Percentiles rank a stretch among this genome's conserved stretches.
These are phyloP conservation scores for Lepidostoma basale DNA, from an alignment of 1,140 invertebrate genomes.

Conservation along the genomic window DNA sequence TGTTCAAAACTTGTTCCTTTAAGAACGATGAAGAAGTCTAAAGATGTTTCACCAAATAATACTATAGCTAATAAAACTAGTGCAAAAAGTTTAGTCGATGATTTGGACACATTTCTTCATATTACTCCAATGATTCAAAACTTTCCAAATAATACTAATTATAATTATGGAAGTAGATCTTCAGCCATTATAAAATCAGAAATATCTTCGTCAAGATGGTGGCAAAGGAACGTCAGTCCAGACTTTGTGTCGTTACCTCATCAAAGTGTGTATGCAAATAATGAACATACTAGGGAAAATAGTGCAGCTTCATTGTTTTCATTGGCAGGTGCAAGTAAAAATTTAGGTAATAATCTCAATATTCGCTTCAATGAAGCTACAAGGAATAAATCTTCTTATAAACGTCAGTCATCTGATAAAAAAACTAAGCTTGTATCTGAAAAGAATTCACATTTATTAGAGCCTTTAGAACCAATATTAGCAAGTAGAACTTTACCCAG, in stretches of 20 bases:
- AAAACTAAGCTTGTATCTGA: conserved; percentile 2
- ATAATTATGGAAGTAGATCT: conserved; percentile 33
- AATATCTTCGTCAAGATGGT: conserved; percentile 58
- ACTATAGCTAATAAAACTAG: conserved; percentile 31
- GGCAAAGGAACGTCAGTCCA: conserved; percentile 48
- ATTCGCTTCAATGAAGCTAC: neutral
- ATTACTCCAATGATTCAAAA: conserved; percentile 32
- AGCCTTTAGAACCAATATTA: conserved; percentile 26
- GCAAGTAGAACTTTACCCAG: conserved; percentile 26
- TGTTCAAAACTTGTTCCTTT: conserved; percentile 25
- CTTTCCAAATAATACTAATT: conserved; percentile 12
- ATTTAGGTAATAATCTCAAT: neutral
- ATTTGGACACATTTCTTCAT: conserved; percentile 40
- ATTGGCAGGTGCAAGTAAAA: conserved; percentile 9
- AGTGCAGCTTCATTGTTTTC: conserved; percentile 38
- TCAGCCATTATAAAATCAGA: conserved; percentile 57
- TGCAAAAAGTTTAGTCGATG: conserved; percentile 24
- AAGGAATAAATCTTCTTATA: conserved; percentile 8
- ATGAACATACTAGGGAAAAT: conserved; percentile 33
- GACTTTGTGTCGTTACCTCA: conserved; percentile 37
- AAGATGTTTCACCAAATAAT: conserved; percentile 20
- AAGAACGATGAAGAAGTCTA: conserved; percentile 12
- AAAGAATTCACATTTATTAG: conserved; percentile 24
- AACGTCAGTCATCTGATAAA: conserved; percentile 2
- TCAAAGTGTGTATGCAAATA: neutral